These are phyloP conservation scores for Diuraphis noxia DNA, from an alignment of 1,140 invertebrate species.

Conservation along the genomic window DNA sequence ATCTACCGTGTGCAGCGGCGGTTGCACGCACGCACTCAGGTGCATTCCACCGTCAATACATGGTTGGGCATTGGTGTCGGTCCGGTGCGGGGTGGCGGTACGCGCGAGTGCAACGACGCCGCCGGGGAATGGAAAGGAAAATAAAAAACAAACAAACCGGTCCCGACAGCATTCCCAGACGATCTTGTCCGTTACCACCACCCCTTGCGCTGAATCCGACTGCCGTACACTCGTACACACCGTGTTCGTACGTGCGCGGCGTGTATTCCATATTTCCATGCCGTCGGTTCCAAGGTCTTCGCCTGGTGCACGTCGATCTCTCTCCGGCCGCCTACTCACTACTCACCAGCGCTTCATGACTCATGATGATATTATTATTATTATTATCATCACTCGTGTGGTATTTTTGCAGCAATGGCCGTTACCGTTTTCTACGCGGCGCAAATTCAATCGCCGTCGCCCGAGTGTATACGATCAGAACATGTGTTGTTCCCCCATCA, in stretches of 20 bases:
- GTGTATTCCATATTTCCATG: no score
- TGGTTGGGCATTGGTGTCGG: not conserved
- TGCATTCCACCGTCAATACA: slow-evolving; percentile 24
- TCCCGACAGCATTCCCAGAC: slow-evolving; percentile 52
- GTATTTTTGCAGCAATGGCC: not conserved
- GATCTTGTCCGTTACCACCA: slow-evolving; percentile 48
- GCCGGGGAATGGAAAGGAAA: slow-evolving; percentile 19
- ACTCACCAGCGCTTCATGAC: not conserved
- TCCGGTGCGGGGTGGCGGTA: not conserved
- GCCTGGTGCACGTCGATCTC: not conserved
- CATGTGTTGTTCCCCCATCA: not conserved
- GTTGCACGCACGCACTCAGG: not conserved
- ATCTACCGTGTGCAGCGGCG: not conserved
- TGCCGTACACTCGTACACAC: not conserved
- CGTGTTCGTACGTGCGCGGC: not conserved
- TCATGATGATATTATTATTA: not conserved
- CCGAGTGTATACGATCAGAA: not conserved
- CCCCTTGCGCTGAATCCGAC: not conserved
- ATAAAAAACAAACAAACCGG: slow-evolving; percentile 37
- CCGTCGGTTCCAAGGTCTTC: not conserved
- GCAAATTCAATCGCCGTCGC: no score
- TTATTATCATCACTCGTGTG: not conserved
- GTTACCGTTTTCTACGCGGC: not conserved
- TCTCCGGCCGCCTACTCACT: not conserved
- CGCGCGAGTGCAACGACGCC: slow-evolving; percentile 16